Base-by-base conservation (phyloP, 1,140 invertebrate genomes). In the Ips nitidus region DNA sequence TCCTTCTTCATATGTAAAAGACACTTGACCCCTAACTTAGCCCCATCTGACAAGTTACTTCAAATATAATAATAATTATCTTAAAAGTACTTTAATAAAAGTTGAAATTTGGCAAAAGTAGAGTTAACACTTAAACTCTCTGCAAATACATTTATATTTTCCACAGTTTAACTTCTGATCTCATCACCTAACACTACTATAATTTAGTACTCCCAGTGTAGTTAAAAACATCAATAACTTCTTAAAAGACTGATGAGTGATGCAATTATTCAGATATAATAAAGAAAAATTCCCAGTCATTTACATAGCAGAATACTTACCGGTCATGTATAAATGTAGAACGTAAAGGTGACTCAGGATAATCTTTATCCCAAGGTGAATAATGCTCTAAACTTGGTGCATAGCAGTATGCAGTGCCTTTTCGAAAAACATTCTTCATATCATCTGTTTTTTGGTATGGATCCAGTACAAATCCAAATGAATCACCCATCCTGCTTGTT, bases 341-440 rank as follows among this genome's bases (percentile, higher is more conserved):
- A 40, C 66, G 52, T 60, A 55, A 5, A 36, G 66, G 57, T 1
- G n/a, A 2, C 40, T 68, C 66, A 5, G 66, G 66, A 61, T 68
- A 42, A 2, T 41, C 41, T 36, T 40, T 0, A 53, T 68, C 66
- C 66, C 66, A 68, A 39, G 52, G 57, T n/a, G 37, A 59, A 4
- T 47, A 39, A 36, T 67, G 65, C 41, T 59, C 57, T 6, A 8
- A 4, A 8, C 7, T 5, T 5, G 57, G 37, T 40, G 37, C 57
- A 59, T 8, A 59, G 4, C 40, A 5, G 40, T 59, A 59, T 8
- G 40, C 37, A 59, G 56, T 58, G 5, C 40, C 56, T 8, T 39
- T 58, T 39, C 37, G 1, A 40, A 8, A 8, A 1, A 58, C 40
- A 8, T 38, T n/a, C 36, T 60, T 60, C 42, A 60, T 43, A 42